Conservation (phyloP, 2,113 vertebrate species). For the Microcebus tavaratra region DNA sequence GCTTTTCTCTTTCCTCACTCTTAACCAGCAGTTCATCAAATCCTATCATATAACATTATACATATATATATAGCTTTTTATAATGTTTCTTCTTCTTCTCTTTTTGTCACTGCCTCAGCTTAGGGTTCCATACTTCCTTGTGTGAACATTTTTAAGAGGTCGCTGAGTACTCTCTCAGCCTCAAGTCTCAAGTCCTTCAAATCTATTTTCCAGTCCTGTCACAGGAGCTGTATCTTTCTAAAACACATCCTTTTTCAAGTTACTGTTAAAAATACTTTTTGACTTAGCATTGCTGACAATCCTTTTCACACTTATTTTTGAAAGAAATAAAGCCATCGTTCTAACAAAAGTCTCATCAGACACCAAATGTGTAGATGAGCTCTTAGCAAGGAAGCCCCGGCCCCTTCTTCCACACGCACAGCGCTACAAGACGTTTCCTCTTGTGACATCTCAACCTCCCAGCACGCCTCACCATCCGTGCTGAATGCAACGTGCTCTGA, state of each 20-base stretch:
- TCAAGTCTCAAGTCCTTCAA: not conserved
- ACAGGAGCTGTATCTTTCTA: not conserved
- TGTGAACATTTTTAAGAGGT: not conserved
- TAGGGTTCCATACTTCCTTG: not conserved
- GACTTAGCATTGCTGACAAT: not conserved
- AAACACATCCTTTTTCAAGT: not conserved
- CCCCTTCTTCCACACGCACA: no score
- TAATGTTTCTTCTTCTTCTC: not conserved
- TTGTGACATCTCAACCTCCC: not conserved
- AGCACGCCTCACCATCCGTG: fast-evolving
- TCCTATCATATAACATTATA: not conserved
- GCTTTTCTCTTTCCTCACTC: not conserved
- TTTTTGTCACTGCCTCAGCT: not conserved
- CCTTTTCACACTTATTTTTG: not conserved
- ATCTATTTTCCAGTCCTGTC: not conserved
- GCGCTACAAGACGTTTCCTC: fast-evolving
- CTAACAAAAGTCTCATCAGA: not conserved
- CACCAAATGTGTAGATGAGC: not conserved
- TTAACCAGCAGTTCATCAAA: not conserved
- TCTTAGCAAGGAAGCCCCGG: not conserved
- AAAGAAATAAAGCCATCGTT: not conserved
- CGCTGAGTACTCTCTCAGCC: not conserved
- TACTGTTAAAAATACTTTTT: not conserved
- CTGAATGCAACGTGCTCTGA: not conserved
- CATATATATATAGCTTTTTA: no score